Conservation (phyloP, 2,113 vertebrate genomes). For the Micromys minutus region DNA sequence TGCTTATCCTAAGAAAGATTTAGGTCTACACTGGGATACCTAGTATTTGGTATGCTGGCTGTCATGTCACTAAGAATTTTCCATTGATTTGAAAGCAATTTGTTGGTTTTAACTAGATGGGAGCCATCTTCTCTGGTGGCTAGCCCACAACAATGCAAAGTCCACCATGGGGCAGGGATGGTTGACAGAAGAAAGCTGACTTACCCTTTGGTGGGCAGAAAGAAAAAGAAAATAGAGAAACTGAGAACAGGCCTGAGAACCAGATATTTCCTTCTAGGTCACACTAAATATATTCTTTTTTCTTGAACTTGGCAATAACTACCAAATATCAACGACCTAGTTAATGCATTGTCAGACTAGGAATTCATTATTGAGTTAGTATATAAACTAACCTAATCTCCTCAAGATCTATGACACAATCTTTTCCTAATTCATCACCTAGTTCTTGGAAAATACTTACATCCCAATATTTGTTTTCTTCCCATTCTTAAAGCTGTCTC, state of each 20-base stretch:
- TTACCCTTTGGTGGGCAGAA: not conserved
- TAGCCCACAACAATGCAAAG: not conserved
- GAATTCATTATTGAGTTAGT: not conserved
- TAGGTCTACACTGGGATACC: no score
- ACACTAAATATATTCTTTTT: not conserved
- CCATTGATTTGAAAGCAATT: not conserved
- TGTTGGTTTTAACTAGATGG: no score
- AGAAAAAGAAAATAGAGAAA: rapidly evolving
- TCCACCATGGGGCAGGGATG: not conserved
- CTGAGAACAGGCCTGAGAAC: not conserved
- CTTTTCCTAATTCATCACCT: not conserved
- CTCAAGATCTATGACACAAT: not conserved
- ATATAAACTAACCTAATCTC: not conserved
- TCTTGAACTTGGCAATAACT: not conserved
- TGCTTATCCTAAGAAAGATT: not conserved
- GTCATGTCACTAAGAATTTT: no score
- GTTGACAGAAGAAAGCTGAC: not conserved
- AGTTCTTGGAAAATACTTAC: no score
- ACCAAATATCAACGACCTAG: not conserved
- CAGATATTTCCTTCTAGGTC: not conserved
- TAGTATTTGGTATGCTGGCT: no score
- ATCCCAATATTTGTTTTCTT: not conserved
- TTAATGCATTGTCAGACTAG: not conserved
- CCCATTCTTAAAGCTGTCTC: not conserved
- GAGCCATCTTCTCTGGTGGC: not conserved